A percentile compares a stretch with the other conserved stretches of the same genome.
phyloP scores from a whole-genome alignment of 2,888 invertebrate species.

The Terebella lapidaria region DNA sequence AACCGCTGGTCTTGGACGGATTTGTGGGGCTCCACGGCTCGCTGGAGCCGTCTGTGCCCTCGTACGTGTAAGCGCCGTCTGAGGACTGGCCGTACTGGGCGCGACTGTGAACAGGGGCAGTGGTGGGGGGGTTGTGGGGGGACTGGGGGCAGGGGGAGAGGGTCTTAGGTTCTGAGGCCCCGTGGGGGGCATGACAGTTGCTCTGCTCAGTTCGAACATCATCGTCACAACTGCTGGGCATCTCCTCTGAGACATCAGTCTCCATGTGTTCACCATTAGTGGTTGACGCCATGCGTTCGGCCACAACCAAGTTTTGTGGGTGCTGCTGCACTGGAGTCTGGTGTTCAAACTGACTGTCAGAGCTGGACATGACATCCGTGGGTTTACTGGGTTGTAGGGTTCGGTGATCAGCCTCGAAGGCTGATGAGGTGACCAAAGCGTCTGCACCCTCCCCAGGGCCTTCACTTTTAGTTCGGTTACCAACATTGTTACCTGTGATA shows the following conservation, averaged over 20 bases:
- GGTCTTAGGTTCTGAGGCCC: not conserved
- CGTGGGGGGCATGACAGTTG: not conserved
- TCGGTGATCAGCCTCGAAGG: not conserved
- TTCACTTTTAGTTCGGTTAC: not conserved
- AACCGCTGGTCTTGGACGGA: not conserved
- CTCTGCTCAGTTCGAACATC: not conserved
- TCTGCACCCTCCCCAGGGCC: not conserved
- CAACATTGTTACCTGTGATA: not conserved
- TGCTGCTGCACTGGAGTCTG: not conserved
- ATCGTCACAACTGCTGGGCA: not conserved
- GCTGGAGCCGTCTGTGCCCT: not conserved
- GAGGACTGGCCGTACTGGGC: too few species aligned
- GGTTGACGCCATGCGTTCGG: not conserved
- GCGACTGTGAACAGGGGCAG: too few species aligned
- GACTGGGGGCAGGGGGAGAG: not conserved
- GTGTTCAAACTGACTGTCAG: not conserved
- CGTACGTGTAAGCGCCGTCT: not conserved
- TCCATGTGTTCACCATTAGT: constrained; percentile 1
- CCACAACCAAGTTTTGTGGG: not conserved
- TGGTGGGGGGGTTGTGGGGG: not conserved
- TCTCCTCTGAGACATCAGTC: not conserved
- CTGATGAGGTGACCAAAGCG: not conserved
- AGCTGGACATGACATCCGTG: not conserved
- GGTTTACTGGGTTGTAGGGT: not conserved
- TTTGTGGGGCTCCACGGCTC: constrained; percentile 3